Percentiles rank a stretch among this genome's conserved stretches.
phyloP scores from a whole-genome alignment of 2,113 vertebrate species.

The Macaca nemestrina region DNA sequence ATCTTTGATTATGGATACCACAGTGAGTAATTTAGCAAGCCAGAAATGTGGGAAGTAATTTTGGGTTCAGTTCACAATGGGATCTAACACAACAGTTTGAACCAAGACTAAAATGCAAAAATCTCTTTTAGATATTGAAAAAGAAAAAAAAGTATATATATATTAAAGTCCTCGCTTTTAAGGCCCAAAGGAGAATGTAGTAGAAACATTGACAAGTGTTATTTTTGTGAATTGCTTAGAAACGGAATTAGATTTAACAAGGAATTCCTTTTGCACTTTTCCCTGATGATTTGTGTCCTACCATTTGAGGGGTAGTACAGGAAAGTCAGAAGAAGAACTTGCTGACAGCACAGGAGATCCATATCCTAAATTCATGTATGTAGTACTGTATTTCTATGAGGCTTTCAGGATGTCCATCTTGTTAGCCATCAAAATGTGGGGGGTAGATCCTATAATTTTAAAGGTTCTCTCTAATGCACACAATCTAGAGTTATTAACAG shows the following conservation, averaged over 20 bases:
- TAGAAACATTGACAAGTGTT: not conserved
- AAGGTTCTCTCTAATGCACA: not conserved
- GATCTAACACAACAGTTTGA: not conserved
- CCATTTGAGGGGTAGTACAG: not conserved
- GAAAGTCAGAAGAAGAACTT: conserved; percentile 19
- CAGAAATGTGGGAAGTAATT: not conserved
- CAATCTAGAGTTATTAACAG: not conserved
- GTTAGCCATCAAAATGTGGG: not conserved
- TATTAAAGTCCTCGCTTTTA: not conserved
- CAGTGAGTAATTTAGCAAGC: not conserved
- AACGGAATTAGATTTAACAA: not conserved
- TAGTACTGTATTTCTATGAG: not conserved
- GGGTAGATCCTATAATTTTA: not conserved
- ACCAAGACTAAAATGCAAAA: not conserved
- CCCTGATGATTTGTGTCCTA: not conserved
- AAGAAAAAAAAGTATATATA: not conserved
- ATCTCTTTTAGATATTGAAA: not conserved
- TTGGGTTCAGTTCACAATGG: not conserved
- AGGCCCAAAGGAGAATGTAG: not conserved
- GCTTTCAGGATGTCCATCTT: not conserved
- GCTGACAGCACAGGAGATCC: not conserved
- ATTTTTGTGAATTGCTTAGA: not conserved
- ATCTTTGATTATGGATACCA: not conserved
- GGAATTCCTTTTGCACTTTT: not conserved
- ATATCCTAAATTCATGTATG: not conserved